Percentiles rank a stretch among this genome's conserved stretches.
Conservation (phyloP, 2,797 vertebrate species). For the Remorina albescens region DNA sequence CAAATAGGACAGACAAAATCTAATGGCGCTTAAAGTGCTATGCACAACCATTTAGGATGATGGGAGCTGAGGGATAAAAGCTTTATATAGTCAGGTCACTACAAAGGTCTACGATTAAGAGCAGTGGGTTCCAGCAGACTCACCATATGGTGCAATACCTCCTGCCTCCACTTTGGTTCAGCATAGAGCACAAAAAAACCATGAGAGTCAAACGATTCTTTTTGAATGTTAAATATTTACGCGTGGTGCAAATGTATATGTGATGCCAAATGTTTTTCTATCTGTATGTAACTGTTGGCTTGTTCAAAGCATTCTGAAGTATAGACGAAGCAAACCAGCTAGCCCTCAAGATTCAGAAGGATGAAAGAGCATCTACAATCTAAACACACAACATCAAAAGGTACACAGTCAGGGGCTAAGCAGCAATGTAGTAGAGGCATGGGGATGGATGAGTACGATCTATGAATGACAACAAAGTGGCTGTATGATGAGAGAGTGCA, state of each 20-base stretch:
- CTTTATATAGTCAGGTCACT: constrained; percentile 39
- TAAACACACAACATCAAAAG: constrained; percentile 75
- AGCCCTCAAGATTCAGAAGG: constrained; percentile 54
- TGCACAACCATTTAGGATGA: constrained; percentile 9
- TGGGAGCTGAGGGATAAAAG: constrained; percentile 6
- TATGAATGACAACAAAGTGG: constrained; percentile 70
- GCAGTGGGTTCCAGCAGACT: constrained; percentile 67
- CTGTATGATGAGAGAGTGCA: constrained; percentile 45
- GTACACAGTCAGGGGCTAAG: constrained; percentile 63
- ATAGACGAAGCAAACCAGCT: constrained; percentile 62
- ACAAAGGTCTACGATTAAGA: constrained; percentile 44
- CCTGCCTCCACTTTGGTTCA: constrained; percentile 85
- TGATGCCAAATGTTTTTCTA: constrained; percentile 25
- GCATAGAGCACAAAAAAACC: constrained; percentile 82
- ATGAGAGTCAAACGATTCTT: constrained; percentile 58
- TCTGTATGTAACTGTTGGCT: constrained; percentile 43
- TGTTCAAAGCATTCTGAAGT: constrained; percentile 74
- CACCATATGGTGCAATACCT: constrained; percentile 86
- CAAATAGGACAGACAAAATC: neutral
- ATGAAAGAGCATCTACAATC: constrained; percentile 77
- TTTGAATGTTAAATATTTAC: constrained; percentile 54
- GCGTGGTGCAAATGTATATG: constrained; percentile 20
- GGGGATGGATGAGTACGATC: constrained; percentile 45
- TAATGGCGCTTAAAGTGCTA: constrained; percentile 14
- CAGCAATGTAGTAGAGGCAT: constrained; percentile 50